phyloP scores from a whole-genome alignment of 2,113 vertebrate species.

The Epinephelus lanceolatus region DNA sequence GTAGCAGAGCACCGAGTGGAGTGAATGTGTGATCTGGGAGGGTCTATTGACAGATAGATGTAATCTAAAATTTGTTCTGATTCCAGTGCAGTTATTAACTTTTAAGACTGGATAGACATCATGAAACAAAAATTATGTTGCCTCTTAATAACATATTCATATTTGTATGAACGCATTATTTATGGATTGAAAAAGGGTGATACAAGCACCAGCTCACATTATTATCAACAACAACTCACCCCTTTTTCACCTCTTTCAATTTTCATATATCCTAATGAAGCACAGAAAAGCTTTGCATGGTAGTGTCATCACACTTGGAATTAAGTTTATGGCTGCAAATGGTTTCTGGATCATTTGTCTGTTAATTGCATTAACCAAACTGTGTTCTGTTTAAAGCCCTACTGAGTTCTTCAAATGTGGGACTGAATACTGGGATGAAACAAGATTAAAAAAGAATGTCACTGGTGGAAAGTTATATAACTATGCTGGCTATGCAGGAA shows the following conservation, averaged over 20 bases:
- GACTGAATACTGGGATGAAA: no score
- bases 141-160: background rate
- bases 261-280: background rate
- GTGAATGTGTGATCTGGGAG: no score
- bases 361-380: background rate
- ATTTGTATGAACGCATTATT: background rate
- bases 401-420: background rate
- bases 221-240: background rate
- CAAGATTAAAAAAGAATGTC: no score
- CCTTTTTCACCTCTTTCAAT: background rate
- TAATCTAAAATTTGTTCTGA: no score
- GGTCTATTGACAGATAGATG: no score
- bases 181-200: background rate
- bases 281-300: no score
- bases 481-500: no score
- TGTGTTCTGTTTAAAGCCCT: background rate
- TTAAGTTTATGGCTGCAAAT: background rate
- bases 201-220: background rate
- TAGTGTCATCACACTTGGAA: constrained; percentile 1
- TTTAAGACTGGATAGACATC: background rate
- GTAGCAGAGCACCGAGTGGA: no score
- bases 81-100: background rate
- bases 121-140: background rate
- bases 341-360: background rate
- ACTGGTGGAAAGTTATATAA: no score